Evolutionary conservation across 2,113 vertebrate species (phyloP), one percentile per base, ranked within the genome.

Genomic region (Macheiramphus alcinus): DNA sequence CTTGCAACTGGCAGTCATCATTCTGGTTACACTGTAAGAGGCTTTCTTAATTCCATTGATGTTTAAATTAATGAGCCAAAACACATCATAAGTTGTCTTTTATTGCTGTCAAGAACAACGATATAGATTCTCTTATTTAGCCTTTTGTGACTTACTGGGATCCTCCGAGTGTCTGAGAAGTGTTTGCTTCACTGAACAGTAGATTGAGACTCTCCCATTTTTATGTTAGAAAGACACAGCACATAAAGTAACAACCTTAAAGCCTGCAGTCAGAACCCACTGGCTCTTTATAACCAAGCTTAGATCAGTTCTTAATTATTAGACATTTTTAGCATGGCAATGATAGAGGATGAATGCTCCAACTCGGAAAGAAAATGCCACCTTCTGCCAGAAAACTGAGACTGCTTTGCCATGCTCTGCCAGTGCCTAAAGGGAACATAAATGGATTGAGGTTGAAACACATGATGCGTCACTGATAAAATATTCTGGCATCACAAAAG

Each of bases 51-150:
- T 96, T 96, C 93, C 86, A 52, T 53, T 65, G 87, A 56, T 90
- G 61, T 62, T 95, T 38, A 92, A 94, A 92, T 88, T 82, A 86
- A 96, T 71, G 61, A 96, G 86, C 75, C 94, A 90, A 96, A 97
- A 82, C 84, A 67, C 47, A 6, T 88, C 72, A 42, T 78, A 93
- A 90, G 45, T 81, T 92, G 59, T 45, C 76, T 91, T 94, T 95
- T 88, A 94, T 72, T 93, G 74, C 84, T 72, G 42, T 85, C 82
- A 89, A 86, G 91, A 75, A 80, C 75, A 87, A 83, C 2, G 16
- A 75, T 34, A 31, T 4, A 74, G 43, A 90, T 78, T 95, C 59
- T 87, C 58, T 90, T 85, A 91, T 63, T 86, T 78, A 72, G 90
- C 43, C n/a, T 88, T 97, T 79, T 74, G 68, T 67, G 63, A 75